phyloP scores from a whole-genome alignment of 2,113 vertebrate genomes.

The Calyptomena viridis region DNA sequence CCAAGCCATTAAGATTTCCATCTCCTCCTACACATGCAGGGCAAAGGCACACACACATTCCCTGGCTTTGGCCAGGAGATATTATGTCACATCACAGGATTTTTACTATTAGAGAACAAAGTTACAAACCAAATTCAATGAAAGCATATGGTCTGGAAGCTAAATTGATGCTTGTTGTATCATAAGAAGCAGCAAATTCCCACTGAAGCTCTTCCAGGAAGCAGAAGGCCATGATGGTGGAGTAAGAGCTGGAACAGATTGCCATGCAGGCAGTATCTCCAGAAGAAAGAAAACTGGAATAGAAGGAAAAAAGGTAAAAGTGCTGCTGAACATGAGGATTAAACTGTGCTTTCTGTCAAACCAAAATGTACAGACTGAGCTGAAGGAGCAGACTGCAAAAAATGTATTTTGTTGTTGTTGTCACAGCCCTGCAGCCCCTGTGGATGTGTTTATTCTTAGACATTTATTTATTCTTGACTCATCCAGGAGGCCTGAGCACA shows the following conservation, averaged over 20 bases:
- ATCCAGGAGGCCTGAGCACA: neutral
- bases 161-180: conserved; percentile 75
- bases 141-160: conserved; percentile 91
- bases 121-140: conserved; percentile 91
- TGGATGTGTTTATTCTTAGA: neutral
- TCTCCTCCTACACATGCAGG: neutral
- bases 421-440: neutral
- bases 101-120: neutral
- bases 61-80: neutral
- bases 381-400: neutral
- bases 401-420: neutral
- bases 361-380: neutral
- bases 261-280: conserved; percentile 89
- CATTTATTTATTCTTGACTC: neutral
- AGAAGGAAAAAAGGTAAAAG: neutral
- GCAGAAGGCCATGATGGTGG: conserved; percentile 89
- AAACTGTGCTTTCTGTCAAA: neutral
- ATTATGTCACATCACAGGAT: neutral
- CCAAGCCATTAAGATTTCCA: neutral
- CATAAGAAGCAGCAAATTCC: conserved; percentile 88
- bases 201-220: conserved; percentile 93
- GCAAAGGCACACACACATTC: neutral
- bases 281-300: conserved; percentile 83
- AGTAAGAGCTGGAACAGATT: conserved; percentile 85
- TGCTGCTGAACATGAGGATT: neutral